Evolutionary conservation across 1,140 invertebrate species (phyloP), one percentile per base, ranked within the genome.

Genomic region (Drosophila pandora): DNA sequence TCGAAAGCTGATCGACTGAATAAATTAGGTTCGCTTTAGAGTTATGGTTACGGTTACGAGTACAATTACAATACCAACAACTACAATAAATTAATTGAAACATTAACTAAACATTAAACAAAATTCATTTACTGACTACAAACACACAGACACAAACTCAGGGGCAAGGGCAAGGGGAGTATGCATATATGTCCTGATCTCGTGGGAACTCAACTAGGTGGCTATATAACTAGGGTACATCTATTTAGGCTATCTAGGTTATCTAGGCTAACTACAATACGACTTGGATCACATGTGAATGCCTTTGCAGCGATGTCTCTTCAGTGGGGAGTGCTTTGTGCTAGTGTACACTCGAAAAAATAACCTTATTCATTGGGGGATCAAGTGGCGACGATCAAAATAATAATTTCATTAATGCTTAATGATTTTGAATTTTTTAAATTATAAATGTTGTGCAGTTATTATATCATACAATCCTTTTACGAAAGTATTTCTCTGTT

Each of bases 201-300:
- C 79, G 61, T 79, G 65, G 79, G 70, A 55, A 69, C 55, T 47
- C 41, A 70, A 53, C 54, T 64, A 84, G 61, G 58, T 6, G 57
- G 49, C 57, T 72, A 72, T 25, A 17, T 2, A 43, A 23, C 68
- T 73, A 73, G 50, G 58, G 53, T 63, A 83, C 61, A 59, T 70
- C 48, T 76, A 76, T 50, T 49, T 67, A 67, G 63, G 63, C 47
- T 67, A 52, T 52, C 63, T 67, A 67, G 47, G 59, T 62, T 67
- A 85, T 80, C 75, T 85, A 85, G 22, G 43, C 71, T 79, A 85
- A 59, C 74, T 85, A 89, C 67, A 90, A 90, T 90, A 90, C 83
- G 88, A 90, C 88, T 90, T 90, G 88, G 80, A 90, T 90, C 88
- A 90, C 88, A 90, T 90, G 84, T 90, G 83, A 78, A 75, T 87